Conservation (phyloP, 2,888 invertebrate species). For the Cloeon dipterum region DNA sequence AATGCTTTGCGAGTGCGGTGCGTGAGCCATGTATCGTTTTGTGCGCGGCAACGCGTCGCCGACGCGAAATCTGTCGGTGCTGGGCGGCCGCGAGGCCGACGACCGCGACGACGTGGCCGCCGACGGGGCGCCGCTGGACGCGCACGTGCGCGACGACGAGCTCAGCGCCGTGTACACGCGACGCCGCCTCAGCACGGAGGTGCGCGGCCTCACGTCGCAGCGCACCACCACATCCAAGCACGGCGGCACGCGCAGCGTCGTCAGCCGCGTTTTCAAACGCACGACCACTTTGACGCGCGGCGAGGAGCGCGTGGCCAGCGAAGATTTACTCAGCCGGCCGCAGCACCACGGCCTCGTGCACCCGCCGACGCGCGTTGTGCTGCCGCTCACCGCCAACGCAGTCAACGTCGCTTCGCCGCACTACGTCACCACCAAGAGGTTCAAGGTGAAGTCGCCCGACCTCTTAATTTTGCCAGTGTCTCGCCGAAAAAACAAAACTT, state of each 20-base stretch:
- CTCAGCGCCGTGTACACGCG: constrained; percentile 61
- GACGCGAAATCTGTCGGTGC: constrained; percentile 59
- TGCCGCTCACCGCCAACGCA: not conserved
- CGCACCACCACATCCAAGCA: constrained; percentile 42
- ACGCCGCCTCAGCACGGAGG: constrained; percentile 61
- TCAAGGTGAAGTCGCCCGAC: no score
- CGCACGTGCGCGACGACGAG: constrained; percentile 27
- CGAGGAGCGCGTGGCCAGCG: constrained; percentile 51
- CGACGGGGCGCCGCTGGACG: constrained; percentile 12
- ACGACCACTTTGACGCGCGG: constrained; percentile 50
- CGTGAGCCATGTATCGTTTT: constrained; percentile 56
- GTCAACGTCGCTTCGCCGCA: not conserved
- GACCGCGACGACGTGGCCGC: constrained; percentile 25
- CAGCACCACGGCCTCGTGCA: constrained; percentile 3
- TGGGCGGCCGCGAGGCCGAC: constrained; percentile 42
- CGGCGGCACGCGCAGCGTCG: constrained; percentile 58
- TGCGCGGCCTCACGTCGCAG: constrained; percentile 30
- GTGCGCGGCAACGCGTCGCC: constrained; percentile 41
- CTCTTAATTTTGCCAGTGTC: no score
- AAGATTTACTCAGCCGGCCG: constrained; percentile 21
- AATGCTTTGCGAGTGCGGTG: no score
- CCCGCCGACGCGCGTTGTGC: not conserved
- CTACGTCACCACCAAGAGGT: not conserved
- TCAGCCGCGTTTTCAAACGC: constrained; percentile 66
- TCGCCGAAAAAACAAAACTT: no score